phyloP scores from a whole-genome alignment of 2,888 invertebrate genomes.

The Macrosiphum euphorbiae region DNA sequence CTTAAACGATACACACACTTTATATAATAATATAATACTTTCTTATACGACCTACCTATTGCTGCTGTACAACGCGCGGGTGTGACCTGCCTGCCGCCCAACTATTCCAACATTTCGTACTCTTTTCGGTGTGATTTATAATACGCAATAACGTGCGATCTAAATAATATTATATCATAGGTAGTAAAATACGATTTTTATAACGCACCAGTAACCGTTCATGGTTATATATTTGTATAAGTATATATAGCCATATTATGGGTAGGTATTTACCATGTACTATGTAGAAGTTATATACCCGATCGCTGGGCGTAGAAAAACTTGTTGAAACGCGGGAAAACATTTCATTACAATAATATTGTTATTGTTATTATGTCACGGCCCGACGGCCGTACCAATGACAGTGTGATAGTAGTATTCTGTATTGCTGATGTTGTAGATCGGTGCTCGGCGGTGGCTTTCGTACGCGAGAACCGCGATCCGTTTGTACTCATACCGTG shows the following conservation, averaged over 20 bases:
- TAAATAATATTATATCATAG: not conserved
- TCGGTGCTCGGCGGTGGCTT: not conserved
- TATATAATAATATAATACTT: not conserved
- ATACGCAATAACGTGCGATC: not conserved
- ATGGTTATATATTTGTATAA: not conserved
- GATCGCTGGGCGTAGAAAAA: not conserved
- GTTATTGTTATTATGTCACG: no score
- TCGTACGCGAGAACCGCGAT: not conserved
- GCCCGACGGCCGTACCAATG: not conserved
- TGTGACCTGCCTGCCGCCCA: not conserved
- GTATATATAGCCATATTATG: not conserved
- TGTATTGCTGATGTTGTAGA: no score
- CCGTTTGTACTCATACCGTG: not conserved
- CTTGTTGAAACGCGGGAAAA: not conserved
- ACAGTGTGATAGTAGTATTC: no score
- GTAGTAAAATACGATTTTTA: not conserved
- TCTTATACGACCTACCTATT: not conserved
- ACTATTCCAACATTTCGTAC: not conserved
- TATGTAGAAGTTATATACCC: no score
- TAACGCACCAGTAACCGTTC: not conserved
- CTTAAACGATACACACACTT: not conserved
- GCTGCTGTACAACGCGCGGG: not conserved
- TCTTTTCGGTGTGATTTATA: not conserved
- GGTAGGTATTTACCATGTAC: no score
- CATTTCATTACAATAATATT: not conserved